These are phyloP conservation scores for Ellobium chinense DNA, from an alignment of 2,888 invertebrate genomes.

Conservation along the genomic window DNA sequence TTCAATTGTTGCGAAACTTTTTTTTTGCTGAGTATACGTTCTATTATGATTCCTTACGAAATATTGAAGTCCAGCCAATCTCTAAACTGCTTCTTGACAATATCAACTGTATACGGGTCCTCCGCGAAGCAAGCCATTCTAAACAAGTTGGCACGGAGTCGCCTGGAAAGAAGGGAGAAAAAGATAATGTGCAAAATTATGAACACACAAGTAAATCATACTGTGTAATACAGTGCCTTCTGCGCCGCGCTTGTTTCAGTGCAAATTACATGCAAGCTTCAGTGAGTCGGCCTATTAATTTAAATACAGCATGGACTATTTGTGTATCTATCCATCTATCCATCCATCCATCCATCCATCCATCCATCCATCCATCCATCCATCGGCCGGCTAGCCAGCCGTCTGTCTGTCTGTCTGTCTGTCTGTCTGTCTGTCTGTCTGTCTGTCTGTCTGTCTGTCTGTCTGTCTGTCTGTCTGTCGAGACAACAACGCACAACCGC, in stretches of 20 bases:
- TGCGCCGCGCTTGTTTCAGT: too few species aligned
- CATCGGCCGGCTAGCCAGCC: too few species aligned
- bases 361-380: too few species aligned
- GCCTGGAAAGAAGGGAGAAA: slow-evolving; percentile 49
- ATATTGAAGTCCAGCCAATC: slow-evolving; percentile 64
- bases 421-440: neutral
- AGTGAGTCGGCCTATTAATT: too few species aligned
- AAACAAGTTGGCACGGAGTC: slow-evolving; percentile 65
- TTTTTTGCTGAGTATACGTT: too few species aligned
- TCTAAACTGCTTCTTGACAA: slow-evolving; percentile 63
- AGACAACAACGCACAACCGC: neutral
- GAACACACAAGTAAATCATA: neutral
- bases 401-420: neutral
- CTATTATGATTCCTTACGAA: too few species aligned
- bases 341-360: too few species aligned
- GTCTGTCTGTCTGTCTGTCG: neutral
- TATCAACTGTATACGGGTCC: slow-evolving; percentile 60
- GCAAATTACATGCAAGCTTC: too few species aligned
- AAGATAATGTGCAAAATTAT: neutral
- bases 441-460: neutral
- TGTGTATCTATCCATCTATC: too few species aligned
- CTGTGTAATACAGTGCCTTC: neutral
- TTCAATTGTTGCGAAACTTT: too few species aligned
- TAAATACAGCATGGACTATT: too few species aligned
- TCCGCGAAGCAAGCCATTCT: slow-evolving; percentile 64